Percentiles rank a stretch among this genome's conserved stretches.
Conservation (phyloP, 1,140 invertebrate genomes). For the Orussus abietinus region DNA sequence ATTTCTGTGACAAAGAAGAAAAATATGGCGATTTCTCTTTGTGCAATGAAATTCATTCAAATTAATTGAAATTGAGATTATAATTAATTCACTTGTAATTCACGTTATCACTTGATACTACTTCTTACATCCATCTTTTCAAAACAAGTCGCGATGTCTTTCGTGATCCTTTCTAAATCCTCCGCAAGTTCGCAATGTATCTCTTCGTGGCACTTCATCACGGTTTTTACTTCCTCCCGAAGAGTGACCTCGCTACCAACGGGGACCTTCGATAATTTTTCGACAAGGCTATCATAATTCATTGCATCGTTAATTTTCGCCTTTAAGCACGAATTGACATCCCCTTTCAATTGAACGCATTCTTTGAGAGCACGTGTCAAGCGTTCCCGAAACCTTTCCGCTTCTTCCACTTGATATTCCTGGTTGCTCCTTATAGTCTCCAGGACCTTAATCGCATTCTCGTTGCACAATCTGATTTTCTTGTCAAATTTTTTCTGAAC, state of each 20-base stretch:
- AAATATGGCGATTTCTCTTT: too few relatives aligned
- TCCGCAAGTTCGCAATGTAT: background rate
- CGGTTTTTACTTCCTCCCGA: background rate
- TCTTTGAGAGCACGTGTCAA: background rate
- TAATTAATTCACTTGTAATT: too few relatives aligned
- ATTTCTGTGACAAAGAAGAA: too few relatives aligned
- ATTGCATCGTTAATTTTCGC: background rate
- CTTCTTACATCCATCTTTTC: too few relatives aligned
- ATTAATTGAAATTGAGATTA: too few relatives aligned
- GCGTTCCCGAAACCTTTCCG: background rate
- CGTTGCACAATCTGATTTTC: conserved; percentile 5
- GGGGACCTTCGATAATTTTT: background rate
- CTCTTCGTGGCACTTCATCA: background rate
- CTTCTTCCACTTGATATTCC: conserved; percentile 5
- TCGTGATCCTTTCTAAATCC: background rate
- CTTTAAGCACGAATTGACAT: background rate
- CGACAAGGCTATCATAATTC: background rate
- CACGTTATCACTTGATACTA: too few relatives aligned
- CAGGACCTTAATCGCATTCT: conserved; percentile 1
- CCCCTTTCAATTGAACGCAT: background rate
- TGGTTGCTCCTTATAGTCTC: background rate
- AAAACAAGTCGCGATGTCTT: background rate
- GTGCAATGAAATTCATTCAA: too few relatives aligned
- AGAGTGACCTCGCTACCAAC: too few relatives aligned
- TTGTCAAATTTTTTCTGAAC: background rate